Base-by-base conservation (phyloP, 2,888 invertebrate species). In the Hyposoter dolosus region DNA sequence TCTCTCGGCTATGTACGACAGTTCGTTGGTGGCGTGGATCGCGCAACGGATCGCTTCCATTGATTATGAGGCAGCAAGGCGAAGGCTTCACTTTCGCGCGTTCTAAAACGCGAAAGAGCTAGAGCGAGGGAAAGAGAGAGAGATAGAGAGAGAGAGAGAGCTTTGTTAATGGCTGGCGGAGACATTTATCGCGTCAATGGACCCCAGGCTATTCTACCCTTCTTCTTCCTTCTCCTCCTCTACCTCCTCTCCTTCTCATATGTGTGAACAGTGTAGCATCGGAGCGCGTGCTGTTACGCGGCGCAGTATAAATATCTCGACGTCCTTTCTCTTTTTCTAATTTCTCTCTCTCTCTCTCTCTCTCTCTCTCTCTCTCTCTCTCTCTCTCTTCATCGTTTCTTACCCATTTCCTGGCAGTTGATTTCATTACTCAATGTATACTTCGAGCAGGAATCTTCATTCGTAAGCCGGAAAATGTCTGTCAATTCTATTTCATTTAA, bases 131-230 rank as follows among this genome's bases (percentile, higher is more conserved):
- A 28, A 28, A 1, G 28, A 28, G 56, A 68, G 56, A 40, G 23
- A 35, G 65, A 66, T 45, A 35, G 76, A 82, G 74, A 56, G 76
- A 79, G 71, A 71, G 47, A 63, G 88, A 88, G 88, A 90, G 88
- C 87, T 89, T 91, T 89, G 91, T 92, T 92, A 92, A 92, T 92
- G 91, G 91, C 91, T 88, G 91, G 90, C 92, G 90, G 88, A 90
- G 90, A 90, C 91, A 91, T 91, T 91, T 90, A 91, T 92, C 91
- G 91, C 91, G 89, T 92, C 92, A 92, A 92, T 92, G 92, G 90
- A 92, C 87, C 89, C 88, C 89, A 86, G 78, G 87, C 89, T 89
- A 83, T 82, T 91, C 90, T 88, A 90, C 90, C 80, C 91, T 88
- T 50, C 88, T 89, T 89, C 90, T 89, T 89, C 88, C 88, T 89